Conservation (phyloP, 2,888 invertebrate genomes). For the Odiellus spinosus region DNA sequence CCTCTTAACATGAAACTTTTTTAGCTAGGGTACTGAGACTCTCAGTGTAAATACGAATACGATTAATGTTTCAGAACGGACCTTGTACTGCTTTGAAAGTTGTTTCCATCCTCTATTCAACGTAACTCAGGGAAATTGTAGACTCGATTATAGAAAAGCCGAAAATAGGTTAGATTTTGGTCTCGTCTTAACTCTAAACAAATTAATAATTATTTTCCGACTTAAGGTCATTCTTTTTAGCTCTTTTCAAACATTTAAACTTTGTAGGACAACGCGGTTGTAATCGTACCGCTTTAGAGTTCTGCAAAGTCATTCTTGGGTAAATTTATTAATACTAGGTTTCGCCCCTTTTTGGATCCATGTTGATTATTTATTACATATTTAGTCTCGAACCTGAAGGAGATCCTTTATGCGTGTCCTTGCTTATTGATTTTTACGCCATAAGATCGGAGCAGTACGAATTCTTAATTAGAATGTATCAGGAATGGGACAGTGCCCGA, state of each 20-base stretch:
- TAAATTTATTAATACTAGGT: conserved; percentile 21
- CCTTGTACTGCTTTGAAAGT: conserved; percentile 56
- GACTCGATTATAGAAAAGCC: conserved; percentile 57
- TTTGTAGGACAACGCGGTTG: conserved; percentile 64
- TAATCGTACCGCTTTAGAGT: conserved; percentile 69
- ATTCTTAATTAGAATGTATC: conserved; percentile 44
- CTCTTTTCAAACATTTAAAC: conserved; percentile 60
- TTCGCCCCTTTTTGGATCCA: too few relatives aligned
- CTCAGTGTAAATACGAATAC: too few relatives aligned
- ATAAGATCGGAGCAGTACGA: conserved; percentile 51
- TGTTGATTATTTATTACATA: too few relatives aligned
- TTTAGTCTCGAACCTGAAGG: conserved; percentile 49
- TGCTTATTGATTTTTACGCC: conserved; percentile 68
- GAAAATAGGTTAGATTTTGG: conserved; percentile 48
- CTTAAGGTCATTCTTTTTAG: conserved; percentile 54
- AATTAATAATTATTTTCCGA: not conserved
- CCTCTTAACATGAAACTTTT: too few relatives aligned
- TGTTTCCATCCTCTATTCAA: conserved; percentile 65
- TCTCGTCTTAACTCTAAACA: conserved; percentile 2
- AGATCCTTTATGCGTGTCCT: conserved; percentile 58
- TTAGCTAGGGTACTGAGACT: too few relatives aligned
- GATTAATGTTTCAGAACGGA: conserved; percentile 41
- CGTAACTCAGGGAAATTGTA: conserved; percentile 51
- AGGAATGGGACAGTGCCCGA: conserved; percentile 34
- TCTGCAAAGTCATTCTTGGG: conserved; percentile 60